A percentile compares a stretch with the other conserved stretches of the same genome.
Conservation (phyloP, 2,113 vertebrate genomes). For the Nannobrachium achirus region DNA sequence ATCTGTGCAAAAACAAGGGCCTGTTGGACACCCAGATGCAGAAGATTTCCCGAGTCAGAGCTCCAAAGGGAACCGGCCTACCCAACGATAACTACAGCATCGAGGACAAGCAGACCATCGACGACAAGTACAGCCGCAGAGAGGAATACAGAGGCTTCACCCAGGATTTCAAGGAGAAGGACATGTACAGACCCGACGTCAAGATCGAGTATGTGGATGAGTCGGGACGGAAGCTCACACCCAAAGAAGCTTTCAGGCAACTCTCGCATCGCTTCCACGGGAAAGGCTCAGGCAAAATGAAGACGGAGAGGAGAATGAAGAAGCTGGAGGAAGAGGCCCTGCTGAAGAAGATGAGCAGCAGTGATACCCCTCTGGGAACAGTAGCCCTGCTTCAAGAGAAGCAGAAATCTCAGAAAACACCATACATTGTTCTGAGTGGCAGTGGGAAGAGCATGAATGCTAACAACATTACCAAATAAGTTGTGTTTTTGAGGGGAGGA, state of each 20-base stretch:
- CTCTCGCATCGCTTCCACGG: constrained; percentile 92
- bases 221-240: constrained; percentile 88
- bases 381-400: constrained; percentile 95
- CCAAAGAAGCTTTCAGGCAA: constrained; percentile 94
- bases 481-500: background rate
- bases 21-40: constrained; percentile 89
- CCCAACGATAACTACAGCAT: constrained; percentile 90
- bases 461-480: constrained; percentile 74
- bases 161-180: constrained; percentile 95
- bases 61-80: constrained; percentile 78
- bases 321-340: constrained; percentile 92
- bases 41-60: constrained; percentile 88
- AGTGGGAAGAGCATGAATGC: constrained; percentile 95
- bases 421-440: constrained; percentile 92
- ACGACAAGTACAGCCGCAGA: constrained; percentile 90
- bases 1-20: constrained; percentile 92
- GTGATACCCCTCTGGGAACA: constrained; percentile 90
- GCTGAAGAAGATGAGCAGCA: constrained; percentile 96
- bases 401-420: constrained; percentile 94
- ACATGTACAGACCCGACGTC: constrained; percentile 85
- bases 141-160: constrained; percentile 93
- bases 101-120: constrained; percentile 94
- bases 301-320: constrained; percentile 92
- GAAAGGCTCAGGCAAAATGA: constrained; percentile 95
- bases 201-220: constrained; percentile 95